Evolutionary conservation across 2,888 invertebrate genomes (phyloP), one percentile per base, ranked within the genome.

Genomic region (Rugalucina vietnamica): DNA sequence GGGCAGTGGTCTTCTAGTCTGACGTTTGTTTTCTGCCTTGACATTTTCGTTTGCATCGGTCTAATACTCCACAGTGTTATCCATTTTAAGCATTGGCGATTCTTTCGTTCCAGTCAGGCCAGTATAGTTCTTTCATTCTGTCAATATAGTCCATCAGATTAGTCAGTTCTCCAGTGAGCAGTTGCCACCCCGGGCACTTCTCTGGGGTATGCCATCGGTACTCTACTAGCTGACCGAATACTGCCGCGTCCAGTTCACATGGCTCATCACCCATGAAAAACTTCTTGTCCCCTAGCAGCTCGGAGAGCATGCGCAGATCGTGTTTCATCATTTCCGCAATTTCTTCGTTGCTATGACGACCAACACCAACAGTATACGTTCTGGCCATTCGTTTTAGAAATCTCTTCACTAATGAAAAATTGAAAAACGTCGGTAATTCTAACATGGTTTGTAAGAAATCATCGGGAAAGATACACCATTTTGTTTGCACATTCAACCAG

Each of bases 141-240:
- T n/a, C n/a, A n/a, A n/a, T n/a, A n/a, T n/a, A n/a, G n/a, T n/a
- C n/a, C n/a, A n/a, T n/a, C n/a, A n/a, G n/a, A n/a, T n/a, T n/a
- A n/a, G 43, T 43, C 43, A 12, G 43, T 43, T 4, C 18, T n/a
- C 50, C 50, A n/a, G 18, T 18, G n/a, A 50, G 4, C 21, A 50
- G 5, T 18, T 50, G 4, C 21, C 24, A n/a, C 3, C 50, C 50
- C 4, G 50, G 50, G 24, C 50, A 50, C n/a, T n/a, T n/a, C n/a
- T n/a, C n/a, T 4, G 60, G 60, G 24, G 60, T 60, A 4, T 60
- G 24, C n/a, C 24, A 60, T 3, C 18, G 24, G 24, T 60, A 60
- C 14, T 60, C 27, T 27, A 93, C 89, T 50, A 95, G 79, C 84
- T 92, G 90, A n/a, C 94, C 95, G 91, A 95, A 95, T 54, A 94